A percentile compares a stretch with the other conserved stretches of the same genome.
Evolutionary conservation across 2,888 invertebrate genomes (phyloP).

Genomic region (Drosophila atripex): DNA sequence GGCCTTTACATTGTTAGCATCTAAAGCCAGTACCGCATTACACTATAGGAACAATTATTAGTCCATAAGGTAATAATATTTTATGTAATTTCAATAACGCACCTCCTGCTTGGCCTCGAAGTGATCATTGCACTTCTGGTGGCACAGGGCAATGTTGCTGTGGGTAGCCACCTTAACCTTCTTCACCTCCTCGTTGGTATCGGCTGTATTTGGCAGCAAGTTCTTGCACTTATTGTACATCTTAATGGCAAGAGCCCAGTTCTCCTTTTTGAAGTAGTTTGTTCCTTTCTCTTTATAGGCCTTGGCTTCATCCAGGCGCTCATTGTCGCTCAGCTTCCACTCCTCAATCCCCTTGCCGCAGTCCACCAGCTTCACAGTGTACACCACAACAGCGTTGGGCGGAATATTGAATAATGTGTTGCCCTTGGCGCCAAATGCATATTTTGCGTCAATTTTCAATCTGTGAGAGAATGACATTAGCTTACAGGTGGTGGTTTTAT

Average conservation of each 20-base stretch:
- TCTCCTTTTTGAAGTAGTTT: conserved; percentile 92
- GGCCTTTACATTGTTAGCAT: conserved; percentile 93
- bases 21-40: conserved; percentile 90
- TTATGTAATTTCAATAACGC: conserved; percentile 14
- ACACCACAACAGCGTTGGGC: conserved; percentile 90
- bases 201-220: conserved; percentile 80
- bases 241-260: conserved; percentile 91
- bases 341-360: conserved; percentile 93
- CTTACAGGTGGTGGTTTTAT: background rate
- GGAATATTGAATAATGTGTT: conserved; percentile 90
- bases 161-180: conserved; percentile 88
- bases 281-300: conserved; percentile 96
- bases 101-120: conserved; percentile 89
- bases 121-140: conserved; percentile 88
- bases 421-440: conserved; percentile 91
- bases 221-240: conserved; percentile 91
- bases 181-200: conserved; percentile 83
- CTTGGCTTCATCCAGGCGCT: conserved; percentile 92
- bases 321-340: conserved; percentile 92
- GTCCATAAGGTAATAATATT: background rate
- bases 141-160: conserved; percentile 92
- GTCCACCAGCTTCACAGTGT: conserved; percentile 91
- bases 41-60: conserved; percentile 82
- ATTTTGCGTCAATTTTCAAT: conserved; percentile 89
- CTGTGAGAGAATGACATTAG: conserved; percentile 60